Base-by-base conservation (phyloP, 1,140 invertebrate species). In the Hyposmocoma kahamanoa region DNA sequence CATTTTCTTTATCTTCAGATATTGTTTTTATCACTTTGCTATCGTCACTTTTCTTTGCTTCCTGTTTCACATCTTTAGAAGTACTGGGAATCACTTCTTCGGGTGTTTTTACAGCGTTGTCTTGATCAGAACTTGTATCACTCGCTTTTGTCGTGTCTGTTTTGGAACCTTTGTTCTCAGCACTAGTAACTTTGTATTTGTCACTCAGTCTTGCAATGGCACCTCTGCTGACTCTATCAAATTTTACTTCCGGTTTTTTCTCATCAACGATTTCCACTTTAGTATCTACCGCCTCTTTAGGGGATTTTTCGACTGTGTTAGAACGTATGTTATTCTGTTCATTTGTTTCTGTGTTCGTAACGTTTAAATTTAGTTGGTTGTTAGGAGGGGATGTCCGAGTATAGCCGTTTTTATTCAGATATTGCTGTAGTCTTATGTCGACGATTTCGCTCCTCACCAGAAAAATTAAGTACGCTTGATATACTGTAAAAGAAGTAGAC, bases 371-470 rank as follows among this genome's bases (percentile, higher is more conserved):
- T 11, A 11, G 24, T 28, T 6, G 5, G 11, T 28, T 28, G 24
- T 28, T 11, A 6, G 24, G 5, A 11, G 24, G 24, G 19, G 32
- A 15, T 47, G 6, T 32, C 43, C 11, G 24, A 2, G 46, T 47
- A 18, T 22, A 47, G 1, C 54, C 60, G 6, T 64, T 64, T 19
- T 65, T 56, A 4, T 50, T 50, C 18, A 24, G 24, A 6, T 28
- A 6, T 28, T 28, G 22, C 13, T 45, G 28, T 0, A 43, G 46
- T 42, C 46, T 53, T 15, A 76, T 71, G 49, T 76, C 66, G 1
- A 79, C 71, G 45, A 79, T 72, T 2, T 50, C 60, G 45, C 75
- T 76, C 44, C 75, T 50, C 0, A 76, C 67, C n/a, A 79, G 26
- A 22, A 79, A 3, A 18, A 79, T 56, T 1, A 69, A 34, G 54